These are phyloP conservation scores for Lucifuga dentata DNA, from an alignment of 2,113 vertebrate genomes.

Conservation along the genomic window DNA sequence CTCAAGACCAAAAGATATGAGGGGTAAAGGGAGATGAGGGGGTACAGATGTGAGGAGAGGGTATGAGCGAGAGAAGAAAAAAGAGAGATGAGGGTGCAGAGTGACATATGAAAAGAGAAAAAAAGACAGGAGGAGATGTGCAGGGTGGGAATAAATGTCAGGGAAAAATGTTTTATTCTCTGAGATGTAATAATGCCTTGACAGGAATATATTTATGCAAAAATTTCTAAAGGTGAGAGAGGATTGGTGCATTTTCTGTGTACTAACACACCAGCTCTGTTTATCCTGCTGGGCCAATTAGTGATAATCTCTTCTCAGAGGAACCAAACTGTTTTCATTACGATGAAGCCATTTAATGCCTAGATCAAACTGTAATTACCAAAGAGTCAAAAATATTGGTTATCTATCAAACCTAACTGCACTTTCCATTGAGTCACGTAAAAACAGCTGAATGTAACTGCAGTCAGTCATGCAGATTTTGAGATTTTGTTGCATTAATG, in stretches of 20 bases:
- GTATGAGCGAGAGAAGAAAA: not conserved
- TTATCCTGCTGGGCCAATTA: conserved; percentile 77
- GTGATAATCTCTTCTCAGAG: conserved; percentile 68
- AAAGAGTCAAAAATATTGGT: conserved; percentile 58
- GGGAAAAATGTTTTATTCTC: conserved; percentile 37
- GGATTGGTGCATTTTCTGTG: conserved; percentile 40
- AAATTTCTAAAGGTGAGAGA: conserved; percentile 7
- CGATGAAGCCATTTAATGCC: conserved; percentile 59
- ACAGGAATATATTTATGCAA: conserved; percentile 3
- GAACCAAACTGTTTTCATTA: conserved; percentile 69
- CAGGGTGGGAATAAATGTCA: conserved; percentile 39
- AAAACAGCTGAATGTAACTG: conserved; percentile 59
- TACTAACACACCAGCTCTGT: conserved; percentile 56
- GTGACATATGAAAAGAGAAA: conserved; percentile 12
- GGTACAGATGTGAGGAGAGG: conserved; percentile 28
- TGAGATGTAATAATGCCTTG: conserved; percentile 31
- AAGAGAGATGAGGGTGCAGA: conserved; percentile 1
- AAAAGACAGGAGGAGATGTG: not conserved
- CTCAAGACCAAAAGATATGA: conserved; percentile 57
- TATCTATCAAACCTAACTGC: conserved; percentile 42
- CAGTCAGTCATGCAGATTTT: conserved; percentile 43
- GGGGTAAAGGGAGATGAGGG: conserved; percentile 27
- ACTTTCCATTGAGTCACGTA: conserved; percentile 54
- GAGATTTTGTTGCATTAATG: conserved; percentile 3
- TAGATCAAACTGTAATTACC: conserved; percentile 52